Evolutionary conservation across 2,888 invertebrate genomes (phyloP), one percentile per base, ranked within the genome.

Genomic region (Drosophila demipolita): DNA sequence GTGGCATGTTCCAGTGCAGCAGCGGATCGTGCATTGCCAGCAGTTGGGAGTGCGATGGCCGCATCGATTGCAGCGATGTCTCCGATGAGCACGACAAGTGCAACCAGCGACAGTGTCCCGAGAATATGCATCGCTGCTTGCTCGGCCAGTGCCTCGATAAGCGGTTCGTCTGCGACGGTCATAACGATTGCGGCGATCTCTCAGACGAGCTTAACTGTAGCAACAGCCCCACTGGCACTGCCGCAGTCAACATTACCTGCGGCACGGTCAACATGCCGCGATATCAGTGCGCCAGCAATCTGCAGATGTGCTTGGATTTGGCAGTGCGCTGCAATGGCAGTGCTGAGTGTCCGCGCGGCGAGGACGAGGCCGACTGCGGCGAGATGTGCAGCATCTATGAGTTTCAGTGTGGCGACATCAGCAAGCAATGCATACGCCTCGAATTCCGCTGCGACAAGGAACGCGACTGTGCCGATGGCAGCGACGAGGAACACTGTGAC

Each of bases 31-130:
- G 98, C 88, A 95, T 98, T 59, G 94, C 95, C 7, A 93, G 95
- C 67, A 93, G 92, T 57, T 95, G 95, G 94, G 94, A 95, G 52
- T 98, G 98, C 91, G 96, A 98, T 91, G 94, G 94, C 0, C 94
- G 94, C n/a, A 93, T 93, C 52, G 97, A 98, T 92, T 98, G 98
- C 90, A 82, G 91, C 0, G 97, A 98, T 91, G 94, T 93, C 15
- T 95, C 96, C 0, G 97, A 97, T 83, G 97, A 97, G 91, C 94
- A 95, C 68, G 95, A 94, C 62, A 94, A 94, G 82, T 95, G 94
- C 78, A 90, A 70, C 3, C 68, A 81, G 0, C 87, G 80, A 0
- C 84, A 90, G 50, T 93, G 92, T 66, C 89, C 91, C 3, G 71
- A 76, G 33, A 89, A 91, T 15, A 91, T 91, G 90, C 89, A 87